Conservation (phyloP, 2,888 invertebrate genomes). For the Apomyelois bistriatella region DNA sequence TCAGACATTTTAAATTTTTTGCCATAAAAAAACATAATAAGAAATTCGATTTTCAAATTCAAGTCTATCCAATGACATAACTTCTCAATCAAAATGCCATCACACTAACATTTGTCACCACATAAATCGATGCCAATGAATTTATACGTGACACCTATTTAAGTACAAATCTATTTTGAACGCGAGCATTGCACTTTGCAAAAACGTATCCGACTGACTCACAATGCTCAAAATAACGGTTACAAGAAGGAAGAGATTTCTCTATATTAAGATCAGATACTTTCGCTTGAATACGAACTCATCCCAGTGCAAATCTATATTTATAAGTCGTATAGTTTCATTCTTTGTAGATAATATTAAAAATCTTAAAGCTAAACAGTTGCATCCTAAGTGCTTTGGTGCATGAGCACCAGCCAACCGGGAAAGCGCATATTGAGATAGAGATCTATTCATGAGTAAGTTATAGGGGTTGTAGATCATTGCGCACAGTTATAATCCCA, state of each 20-base stretch:
- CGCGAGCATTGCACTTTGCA: constrained; percentile 61
- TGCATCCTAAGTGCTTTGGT: too few species aligned
- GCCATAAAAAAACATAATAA: too few species aligned
- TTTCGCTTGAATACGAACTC: background rate
- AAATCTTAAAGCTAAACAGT: too few species aligned
- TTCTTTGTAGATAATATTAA: too few species aligned
- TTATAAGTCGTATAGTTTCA: too few species aligned
- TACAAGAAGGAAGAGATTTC: constrained; percentile 33
- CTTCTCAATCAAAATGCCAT: background rate
- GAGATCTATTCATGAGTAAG: too few species aligned
- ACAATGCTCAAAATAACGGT: constrained; percentile 32
- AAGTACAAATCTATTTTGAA: constrained; percentile 47
- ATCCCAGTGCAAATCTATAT: too few species aligned
- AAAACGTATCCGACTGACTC: constrained; percentile 32
- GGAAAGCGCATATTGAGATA: too few species aligned
- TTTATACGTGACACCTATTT: constrained; percentile 35
- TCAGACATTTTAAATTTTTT: too few species aligned
- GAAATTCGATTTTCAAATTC: background rate
- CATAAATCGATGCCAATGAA: constrained; percentile 7
- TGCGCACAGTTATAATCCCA: too few species aligned
- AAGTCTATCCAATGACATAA: background rate
- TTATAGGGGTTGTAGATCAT: too few species aligned
- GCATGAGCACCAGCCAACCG: too few species aligned
- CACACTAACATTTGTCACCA: background rate
- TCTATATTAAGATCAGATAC: constrained; percentile 28